Base-by-base conservation (phyloP, 2,113 vertebrate species). In the Amia ocellicauda region DNA sequence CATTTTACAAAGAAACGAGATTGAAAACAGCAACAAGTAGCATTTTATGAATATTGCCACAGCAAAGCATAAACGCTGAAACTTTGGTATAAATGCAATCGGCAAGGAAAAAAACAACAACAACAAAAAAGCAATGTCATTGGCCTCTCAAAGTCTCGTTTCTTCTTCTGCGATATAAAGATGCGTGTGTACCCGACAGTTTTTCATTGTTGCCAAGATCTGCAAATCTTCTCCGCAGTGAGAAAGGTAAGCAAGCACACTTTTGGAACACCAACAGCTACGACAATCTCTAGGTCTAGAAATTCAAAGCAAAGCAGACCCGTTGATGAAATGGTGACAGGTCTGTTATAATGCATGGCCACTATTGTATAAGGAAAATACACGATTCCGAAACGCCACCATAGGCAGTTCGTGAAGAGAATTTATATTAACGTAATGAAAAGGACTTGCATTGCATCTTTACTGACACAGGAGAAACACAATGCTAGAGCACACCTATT, bases 21-120 rank as follows among this genome's bases (percentile, higher is more conserved):
- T 64, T 68, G 23, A 63, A 77, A 67, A 74, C 54, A 65, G 71
- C 58, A 66, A 67, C 31, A 74, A 67, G 26, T 77, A 85, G 80
- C 81, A 87, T 84, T 82, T 81, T 64, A 76, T 68, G 59, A 72
- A 76, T 71, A 75, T 69, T 71, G 66, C 73, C 72, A 74, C 73
- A 79, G 75, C 72, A 74, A 74, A 79, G 76, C 75, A 75, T 68
- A 76, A 75, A 74, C 73, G 77, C 74, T 77, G 60, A n/a, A 83
- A 80, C 87, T 90, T 90, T 89, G 86, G 88, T 89, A 76, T 78
- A 64, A 73, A 73, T 69, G 74, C 22, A 10, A 52, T 20, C 73
- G 74, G 19, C 36, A 66, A 67, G 68, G 71, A 57, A 50, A 65
- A 62, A 42, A 58, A 45, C 58, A 53, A 24, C 22, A 47, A 19